Evolutionary conservation across 2,888 invertebrate species (phyloP).

Genomic region (Nycteola revayana): DNA sequence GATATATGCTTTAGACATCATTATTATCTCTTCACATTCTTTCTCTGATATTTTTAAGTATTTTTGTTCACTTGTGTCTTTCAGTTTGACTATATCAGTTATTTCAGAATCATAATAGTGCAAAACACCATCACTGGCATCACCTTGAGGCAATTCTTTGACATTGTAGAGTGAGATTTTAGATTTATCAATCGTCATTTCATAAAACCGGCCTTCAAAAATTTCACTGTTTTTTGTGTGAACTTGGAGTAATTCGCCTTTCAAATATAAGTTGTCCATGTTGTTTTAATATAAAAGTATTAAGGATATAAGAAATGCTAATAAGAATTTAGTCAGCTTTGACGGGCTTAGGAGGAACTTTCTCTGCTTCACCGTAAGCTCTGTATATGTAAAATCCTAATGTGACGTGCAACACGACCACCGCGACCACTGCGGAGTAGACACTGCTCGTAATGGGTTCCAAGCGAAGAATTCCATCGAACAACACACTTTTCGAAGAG

Average conservation of each 20-base stretch:
- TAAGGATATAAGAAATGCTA: slow-evolving; percentile 4
- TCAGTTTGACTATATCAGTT: slow-evolving; percentile 63
- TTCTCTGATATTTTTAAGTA: slow-evolving; percentile 65
- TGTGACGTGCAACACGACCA: slow-evolving; percentile 88
- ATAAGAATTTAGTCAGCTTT: slow-evolving; percentile 64
- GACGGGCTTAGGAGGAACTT: slow-evolving; percentile 54
- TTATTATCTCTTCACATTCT: slow-evolving; percentile 67
- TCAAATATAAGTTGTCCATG: slow-evolving; percentile 73
- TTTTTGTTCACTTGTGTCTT: slow-evolving; percentile 51
- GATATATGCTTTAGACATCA: slow-evolving; percentile 64
- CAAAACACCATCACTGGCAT: slow-evolving; percentile 55
- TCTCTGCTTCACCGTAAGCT: slow-evolving; percentile 85
- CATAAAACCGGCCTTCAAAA: slow-evolving; percentile 70
- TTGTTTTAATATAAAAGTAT: slow-evolving; percentile 33
- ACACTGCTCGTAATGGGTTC: slow-evolving; percentile 86
- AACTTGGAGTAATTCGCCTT: slow-evolving; percentile 74
- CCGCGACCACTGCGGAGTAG: slow-evolving; percentile 89
- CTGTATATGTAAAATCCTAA: slow-evolving; percentile 89
- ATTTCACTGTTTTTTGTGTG: slow-evolving; percentile 68
- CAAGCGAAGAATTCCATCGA: slow-evolving; percentile 84
- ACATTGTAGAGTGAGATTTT: slow-evolving; percentile 71
- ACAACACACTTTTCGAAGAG: slow-evolving; percentile 84
- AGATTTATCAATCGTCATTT: slow-evolving; percentile 68
- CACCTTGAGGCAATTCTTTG: slow-evolving; percentile 57
- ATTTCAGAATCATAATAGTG: slow-evolving; percentile 72